Base-by-base conservation (phyloP, 2,113 vertebrate species). In the Crotalus horridus region DNA sequence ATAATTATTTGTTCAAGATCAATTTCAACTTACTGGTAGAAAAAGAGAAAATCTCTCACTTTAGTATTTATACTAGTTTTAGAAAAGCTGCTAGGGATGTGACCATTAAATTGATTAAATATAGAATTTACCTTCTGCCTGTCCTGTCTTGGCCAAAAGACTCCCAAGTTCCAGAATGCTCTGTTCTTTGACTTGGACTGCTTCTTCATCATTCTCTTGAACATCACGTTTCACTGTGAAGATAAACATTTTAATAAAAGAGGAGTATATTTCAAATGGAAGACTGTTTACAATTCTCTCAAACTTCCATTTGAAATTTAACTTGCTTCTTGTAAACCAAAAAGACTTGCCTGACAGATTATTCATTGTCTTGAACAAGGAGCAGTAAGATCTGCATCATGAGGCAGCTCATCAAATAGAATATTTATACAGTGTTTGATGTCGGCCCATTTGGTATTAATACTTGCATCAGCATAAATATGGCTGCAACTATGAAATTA, bases 161-260 rank as follows among this genome's bases (percentile, higher is more conserved):
- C 98, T 98, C 6, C 99, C 99, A 96, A 99, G 97, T 94, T 99
- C 99, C 98, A 99, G 96, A 97, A 99, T 99, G 97, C 99, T 99
- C 97, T 99, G 99, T 97, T 99, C 99, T 97, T 99, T 99, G 96
- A 99, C 99, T 95, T 99, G 98, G 92, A 99, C 99, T 0, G 99
- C 99, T 91, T 99, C 99, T 92, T 99, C 99, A 96, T 99, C 99
- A 0, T 99, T 98, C 95, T 99, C 98, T 94, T 99, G 98, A 95
- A 99, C 98, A 97, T 99, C 99, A 54, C 99, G 98, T 95, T 99
- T 99, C 97, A 99, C 99, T 99, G 94, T 74, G 85, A 95, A 74
- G 93, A 88, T 93, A 95, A 89, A 92, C 20, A 58, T 54, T 93
- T 87, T 94, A 15, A 46, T 56, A 4, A 8, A 0, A 61, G 92